Base-by-base conservation (phyloP, 2,888 invertebrate species). In the Hyles lineata region DNA sequence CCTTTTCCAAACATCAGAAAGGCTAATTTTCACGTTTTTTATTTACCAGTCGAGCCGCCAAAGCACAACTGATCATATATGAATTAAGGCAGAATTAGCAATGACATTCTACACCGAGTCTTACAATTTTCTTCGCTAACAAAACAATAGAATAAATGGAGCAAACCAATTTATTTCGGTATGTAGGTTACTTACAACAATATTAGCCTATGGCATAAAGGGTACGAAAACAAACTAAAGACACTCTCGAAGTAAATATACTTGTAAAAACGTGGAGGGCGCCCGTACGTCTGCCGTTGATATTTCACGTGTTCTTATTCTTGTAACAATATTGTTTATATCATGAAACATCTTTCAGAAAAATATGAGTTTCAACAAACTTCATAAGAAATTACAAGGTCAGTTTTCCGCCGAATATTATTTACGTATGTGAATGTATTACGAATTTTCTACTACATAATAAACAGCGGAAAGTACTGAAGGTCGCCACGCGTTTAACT, bases 201-300 rank as follows among this genome's bases (percentile, higher is more conserved):
- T 43, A 67, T 50, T 23, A 67, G 25, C 2, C 50, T 50, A 23
- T 15, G 50, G 23, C 21, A 50, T 61, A 55, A 55, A 72, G 35
- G 72, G 35, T 50, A 29, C 52, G 21, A 29, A 32, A 72, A 55
- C 19, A 15, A 43, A 43, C 32, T 50, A 25, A 61, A 62, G 32
- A 61, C 50, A 52, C n/a, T 62, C 52, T 25, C 29, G 19, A 69
- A 74, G 71, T 73, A 32, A 76, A 80, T 81, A 81, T 76, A 83
- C 77, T 79, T 76, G 74, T 9, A n/a, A n/a, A n/a, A 73, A 73
- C 60, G 35, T 52, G 55, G 70, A 76, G 77, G 84, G 85, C 86
- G 87, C 82, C 87, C 73, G 82, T 72, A 74, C 74, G 86, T 86
- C 87, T 85, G 77, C 74, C 77, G 76, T 73, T 82, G 75, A 81